A percentile compares a stretch with the other conserved stretches of the same genome.
Evolutionary conservation across 2,888 invertebrate species (phyloP).

Genomic region (Alviniconcha strummeri): DNA sequence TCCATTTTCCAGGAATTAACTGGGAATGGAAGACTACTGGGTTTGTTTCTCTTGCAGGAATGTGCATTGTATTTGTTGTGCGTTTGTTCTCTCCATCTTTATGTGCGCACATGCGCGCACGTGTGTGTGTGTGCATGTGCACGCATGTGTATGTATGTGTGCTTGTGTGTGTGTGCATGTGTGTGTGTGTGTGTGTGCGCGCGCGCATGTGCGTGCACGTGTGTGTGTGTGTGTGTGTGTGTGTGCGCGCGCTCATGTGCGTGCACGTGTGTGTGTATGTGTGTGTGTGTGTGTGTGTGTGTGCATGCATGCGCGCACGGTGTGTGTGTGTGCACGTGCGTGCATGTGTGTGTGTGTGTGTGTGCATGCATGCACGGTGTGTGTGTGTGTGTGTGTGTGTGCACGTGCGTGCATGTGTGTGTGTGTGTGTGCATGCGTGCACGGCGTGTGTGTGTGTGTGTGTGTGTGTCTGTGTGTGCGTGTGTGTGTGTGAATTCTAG

Average conservation of each 20-base stretch:
- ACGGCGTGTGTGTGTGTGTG: too few relatives aligned
- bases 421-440: too few relatives aligned
- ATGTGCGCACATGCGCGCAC: not conserved
- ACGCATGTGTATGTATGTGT: not conserved
- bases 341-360: too few relatives aligned
- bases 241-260: not conserved
- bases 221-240: slow-evolving; percentile 12
- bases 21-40: too few relatives aligned
- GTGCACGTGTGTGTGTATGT: not conserved
- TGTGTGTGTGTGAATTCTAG: not conserved
- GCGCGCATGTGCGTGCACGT: not conserved
- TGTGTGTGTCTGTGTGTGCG: too few relatives aligned
- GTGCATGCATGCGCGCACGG: too few relatives aligned
- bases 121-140: slow-evolving; percentile 8
- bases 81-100: not conserved
- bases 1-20: not conserved
- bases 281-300: too few relatives aligned
- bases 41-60: too few relatives aligned
- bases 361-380: not conserved
- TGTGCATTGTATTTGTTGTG: not conserved
- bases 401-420: too few relatives aligned
- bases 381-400: too few relatives aligned
- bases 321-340: too few relatives aligned
- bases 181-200: slow-evolving; percentile 7
- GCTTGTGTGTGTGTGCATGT: not conserved